phyloP scores from a whole-genome alignment of 2,888 invertebrate genomes.

The Thecophora atra region DNA sequence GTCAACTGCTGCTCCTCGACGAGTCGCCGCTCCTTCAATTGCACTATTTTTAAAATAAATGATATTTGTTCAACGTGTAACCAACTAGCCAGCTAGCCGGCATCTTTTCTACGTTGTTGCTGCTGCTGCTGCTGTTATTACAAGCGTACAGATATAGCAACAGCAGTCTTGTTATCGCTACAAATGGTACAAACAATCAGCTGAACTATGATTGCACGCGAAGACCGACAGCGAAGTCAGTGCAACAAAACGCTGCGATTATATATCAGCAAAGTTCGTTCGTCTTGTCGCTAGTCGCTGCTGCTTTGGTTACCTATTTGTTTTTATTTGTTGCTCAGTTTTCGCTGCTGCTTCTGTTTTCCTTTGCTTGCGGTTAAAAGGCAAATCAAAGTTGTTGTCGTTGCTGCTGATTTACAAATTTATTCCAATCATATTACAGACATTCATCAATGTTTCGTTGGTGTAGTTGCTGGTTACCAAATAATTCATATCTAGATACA shows the following conservation, averaged over 20 bases:
- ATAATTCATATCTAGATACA: conserved; percentile 13
- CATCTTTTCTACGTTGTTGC: conserved; percentile 13
- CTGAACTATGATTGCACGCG: background rate
- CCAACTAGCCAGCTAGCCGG: conserved; percentile 29
- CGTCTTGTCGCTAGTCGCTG: conserved; percentile 9
- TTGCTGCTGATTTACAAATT: conserved; percentile 25
- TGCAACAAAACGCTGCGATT: background rate
- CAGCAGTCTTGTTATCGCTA: conserved; percentile 25
- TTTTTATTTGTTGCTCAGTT: background rate
- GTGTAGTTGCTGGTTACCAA: background rate
- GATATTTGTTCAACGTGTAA: background rate
- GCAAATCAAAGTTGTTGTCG: background rate
- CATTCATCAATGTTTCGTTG: too few species aligned
- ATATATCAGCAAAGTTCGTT: conserved; percentile 12
- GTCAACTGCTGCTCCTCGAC: conserved; percentile 19
- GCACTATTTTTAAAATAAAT: conserved; percentile 9
- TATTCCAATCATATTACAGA: too few species aligned
- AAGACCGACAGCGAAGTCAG: background rate
- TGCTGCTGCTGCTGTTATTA: conserved; percentile 4
- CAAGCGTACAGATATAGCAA: background rate
- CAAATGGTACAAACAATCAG: conserved; percentile 17
- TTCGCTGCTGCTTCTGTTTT: conserved; percentile 1
- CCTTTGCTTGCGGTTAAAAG: conserved; percentile 5
- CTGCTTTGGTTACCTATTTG: conserved; percentile 5
- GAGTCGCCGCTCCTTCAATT: background rate